phyloP scores from a whole-genome alignment of 2,797 vertebrate genomes.

The Poeciliopsis infans region DNA sequence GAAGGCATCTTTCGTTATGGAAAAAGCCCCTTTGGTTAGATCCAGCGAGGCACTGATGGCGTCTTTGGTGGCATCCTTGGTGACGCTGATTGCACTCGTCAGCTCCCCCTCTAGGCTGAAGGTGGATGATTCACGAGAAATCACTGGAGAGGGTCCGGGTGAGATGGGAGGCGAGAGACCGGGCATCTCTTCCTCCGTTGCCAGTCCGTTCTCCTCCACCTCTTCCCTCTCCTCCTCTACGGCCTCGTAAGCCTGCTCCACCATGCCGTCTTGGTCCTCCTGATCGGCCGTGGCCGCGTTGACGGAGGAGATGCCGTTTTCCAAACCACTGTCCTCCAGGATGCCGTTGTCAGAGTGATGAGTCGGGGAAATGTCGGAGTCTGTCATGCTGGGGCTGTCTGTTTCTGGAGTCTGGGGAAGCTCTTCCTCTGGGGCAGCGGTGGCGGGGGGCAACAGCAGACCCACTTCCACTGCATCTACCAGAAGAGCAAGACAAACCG shows the following conservation, averaged over 20 bases:
- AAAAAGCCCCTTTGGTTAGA: conserved; percentile 95
- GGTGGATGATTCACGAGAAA: conserved; percentile 70
- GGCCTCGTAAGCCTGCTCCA: conserved; percentile 89
- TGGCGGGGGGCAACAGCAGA: conserved; percentile 85
- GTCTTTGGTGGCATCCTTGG: conserved; percentile 94
- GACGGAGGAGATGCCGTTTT: conserved; percentile 60
- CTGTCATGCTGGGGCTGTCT: conserved; percentile 89
- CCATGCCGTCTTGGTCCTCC: conserved; percentile 78
- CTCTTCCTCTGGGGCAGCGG: conserved; percentile 64
- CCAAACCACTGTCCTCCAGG: conserved; percentile 72
- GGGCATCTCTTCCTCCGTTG: conserved; percentile 31
- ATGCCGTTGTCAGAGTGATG: conserved; percentile 58
- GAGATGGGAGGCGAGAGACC: conserved; percentile 69
- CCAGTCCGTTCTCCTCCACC: conserved; percentile 55
- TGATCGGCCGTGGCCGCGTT: conserved; percentile 19
- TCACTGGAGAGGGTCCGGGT: conserved; percentile 58
- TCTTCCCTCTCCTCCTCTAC: conserved; percentile 84
- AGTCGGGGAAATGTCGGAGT: conserved; percentile 87
- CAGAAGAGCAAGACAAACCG: conserved; percentile 85
- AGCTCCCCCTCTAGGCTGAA: conserved; percentile 91
- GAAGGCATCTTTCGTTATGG: conserved; percentile 92
- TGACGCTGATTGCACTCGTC: conserved; percentile 88
- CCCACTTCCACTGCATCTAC: conserved; percentile 86
- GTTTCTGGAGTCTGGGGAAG: conserved; percentile 84
- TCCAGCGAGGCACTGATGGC: conserved; percentile 91